Base-by-base conservation (phyloP, 2,797 vertebrate species). In the Leptatherina wallacei region DNA sequence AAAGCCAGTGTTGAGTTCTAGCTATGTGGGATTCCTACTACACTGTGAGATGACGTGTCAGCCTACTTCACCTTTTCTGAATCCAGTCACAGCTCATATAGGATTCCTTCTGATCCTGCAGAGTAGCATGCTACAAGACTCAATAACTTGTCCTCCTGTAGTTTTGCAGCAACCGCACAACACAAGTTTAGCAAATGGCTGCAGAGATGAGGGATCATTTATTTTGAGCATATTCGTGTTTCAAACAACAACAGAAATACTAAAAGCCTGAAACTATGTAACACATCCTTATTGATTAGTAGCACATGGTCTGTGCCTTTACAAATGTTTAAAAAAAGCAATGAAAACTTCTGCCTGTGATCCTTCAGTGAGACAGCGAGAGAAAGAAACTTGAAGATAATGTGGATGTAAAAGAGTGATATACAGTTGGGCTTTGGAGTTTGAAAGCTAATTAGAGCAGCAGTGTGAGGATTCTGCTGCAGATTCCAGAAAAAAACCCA, bases 401-500 rank as follows among this genome's bases (percentile, higher is more conserved):
- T 65, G 80, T 72, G 83, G 78, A 72, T 83, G 65, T 85, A 64
- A 86, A 88, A 76, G 81, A 86, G 81, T 59, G 82, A 90, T 73
- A 72, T 84, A 79, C 87, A 84, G 73, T 85, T 65, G 80, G 84
- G 78, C 65, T 81, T 89, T 84, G 74, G 85, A 91, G 85, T 85
- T 33, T 86, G 89, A 88, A 89, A 90, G 88, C 90, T 90, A 89
- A 93, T 91, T 90, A 89, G 86, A 91, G 82, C 86, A 88, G 83
- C 87, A 88, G 90, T 82, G 90, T 7, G 89, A 85, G 80, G 86
- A 93, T 91, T 93, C 88, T 89, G 84, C 83, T 83, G 84, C 84
- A 90, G 90, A 93, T 91, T 88, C 89, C 83, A 77, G 82, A 80
- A 86, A 91, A 90, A 91, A 91, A 89, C 90, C 89, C 89, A 88